Percentiles rank a stretch among this genome's conserved stretches.
phyloP scores from a whole-genome alignment of 1,140 invertebrate genomes.

The Drosophila ogumai region DNA sequence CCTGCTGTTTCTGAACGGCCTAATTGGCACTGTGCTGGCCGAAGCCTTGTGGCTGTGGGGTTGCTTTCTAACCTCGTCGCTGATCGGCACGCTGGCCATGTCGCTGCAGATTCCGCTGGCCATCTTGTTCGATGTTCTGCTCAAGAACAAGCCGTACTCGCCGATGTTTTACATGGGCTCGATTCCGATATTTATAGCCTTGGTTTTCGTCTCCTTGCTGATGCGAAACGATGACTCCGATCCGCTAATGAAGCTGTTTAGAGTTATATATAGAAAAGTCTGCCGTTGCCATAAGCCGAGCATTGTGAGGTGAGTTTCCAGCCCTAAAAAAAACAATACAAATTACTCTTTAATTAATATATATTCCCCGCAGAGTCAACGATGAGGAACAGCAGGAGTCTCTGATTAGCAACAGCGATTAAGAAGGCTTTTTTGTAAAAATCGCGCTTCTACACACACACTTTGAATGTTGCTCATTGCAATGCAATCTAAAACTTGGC shows the following conservation, averaged over 20 bases:
- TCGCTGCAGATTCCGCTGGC: constrained; percentile 94
- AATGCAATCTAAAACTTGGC: constrained; percentile 82
- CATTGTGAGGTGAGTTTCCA: constrained; percentile 85
- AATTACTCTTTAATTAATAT: background rate
- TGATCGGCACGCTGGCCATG: constrained; percentile 93
- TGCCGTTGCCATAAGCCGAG: constrained; percentile 86
- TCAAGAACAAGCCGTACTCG: constrained; percentile 91
- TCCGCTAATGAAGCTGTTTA: constrained; percentile 89
- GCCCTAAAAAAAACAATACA: background rate
- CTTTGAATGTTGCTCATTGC: constrained; percentile 68
- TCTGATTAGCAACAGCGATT: constrained; percentile 87
- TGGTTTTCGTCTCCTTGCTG: constrained; percentile 90
- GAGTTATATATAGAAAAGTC: constrained; percentile 87
- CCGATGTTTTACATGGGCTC: constrained; percentile 92
- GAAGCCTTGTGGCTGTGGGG: constrained; percentile 96
- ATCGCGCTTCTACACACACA: constrained; percentile 61
- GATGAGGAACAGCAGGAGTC: constrained; percentile 91
- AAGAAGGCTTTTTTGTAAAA: constrained; percentile 59
- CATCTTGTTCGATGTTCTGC: constrained; percentile 92
- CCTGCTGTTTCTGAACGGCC: constrained; percentile 92
- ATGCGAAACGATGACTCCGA: constrained; percentile 95
- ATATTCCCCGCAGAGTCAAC: constrained; percentile 87
- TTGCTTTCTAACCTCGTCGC: constrained; percentile 94
- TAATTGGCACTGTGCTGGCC: constrained; percentile 94
- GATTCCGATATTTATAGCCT: constrained; percentile 91